Evolutionary conservation across 2,888 invertebrate genomes (phyloP).

Genomic region (Crepidodera aurea): DNA sequence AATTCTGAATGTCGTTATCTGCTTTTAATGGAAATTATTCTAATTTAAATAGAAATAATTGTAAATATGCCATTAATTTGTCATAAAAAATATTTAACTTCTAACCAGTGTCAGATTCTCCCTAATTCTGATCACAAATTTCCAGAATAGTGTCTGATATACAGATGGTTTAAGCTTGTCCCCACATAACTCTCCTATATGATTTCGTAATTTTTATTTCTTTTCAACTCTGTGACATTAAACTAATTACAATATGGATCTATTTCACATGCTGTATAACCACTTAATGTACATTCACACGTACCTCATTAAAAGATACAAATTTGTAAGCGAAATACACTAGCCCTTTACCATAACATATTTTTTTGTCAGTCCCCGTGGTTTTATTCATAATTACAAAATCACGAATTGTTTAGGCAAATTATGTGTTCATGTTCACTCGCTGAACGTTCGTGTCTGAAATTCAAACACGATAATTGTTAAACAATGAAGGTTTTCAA

Average conservation of each 20-base stretch:
- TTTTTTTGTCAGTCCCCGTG: conserved; percentile 1
- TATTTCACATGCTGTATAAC: background rate
- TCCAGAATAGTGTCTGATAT: too few species aligned
- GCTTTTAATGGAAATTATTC: background rate
- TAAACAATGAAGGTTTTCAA: conserved; percentile 33
- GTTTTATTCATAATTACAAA: conserved; percentile 18
- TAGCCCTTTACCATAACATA: background rate
- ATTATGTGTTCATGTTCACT: conserved; percentile 26
- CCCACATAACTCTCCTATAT: too few species aligned
- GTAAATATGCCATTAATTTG: too few species aligned
- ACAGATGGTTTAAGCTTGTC: too few species aligned
- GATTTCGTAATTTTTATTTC: too few species aligned
- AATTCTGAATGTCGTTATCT: background rate
- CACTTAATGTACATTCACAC: background rate
- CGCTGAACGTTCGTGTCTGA: conserved; percentile 29
- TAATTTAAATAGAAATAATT: background rate
- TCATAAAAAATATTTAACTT: too few species aligned
- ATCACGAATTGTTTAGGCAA: conserved; percentile 16
- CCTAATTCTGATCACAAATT: too few species aligned
- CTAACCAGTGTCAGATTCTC: too few species aligned
- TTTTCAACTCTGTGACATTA: too few species aligned
- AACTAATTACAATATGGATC: background rate
- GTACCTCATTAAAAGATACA: background rate
- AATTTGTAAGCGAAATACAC: conserved; percentile 1
- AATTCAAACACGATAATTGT: conserved; percentile 32